These are phyloP conservation scores for Lycocerus yunnanus DNA, from an alignment of 2,888 invertebrate species.

Conservation along the genomic window DNA sequence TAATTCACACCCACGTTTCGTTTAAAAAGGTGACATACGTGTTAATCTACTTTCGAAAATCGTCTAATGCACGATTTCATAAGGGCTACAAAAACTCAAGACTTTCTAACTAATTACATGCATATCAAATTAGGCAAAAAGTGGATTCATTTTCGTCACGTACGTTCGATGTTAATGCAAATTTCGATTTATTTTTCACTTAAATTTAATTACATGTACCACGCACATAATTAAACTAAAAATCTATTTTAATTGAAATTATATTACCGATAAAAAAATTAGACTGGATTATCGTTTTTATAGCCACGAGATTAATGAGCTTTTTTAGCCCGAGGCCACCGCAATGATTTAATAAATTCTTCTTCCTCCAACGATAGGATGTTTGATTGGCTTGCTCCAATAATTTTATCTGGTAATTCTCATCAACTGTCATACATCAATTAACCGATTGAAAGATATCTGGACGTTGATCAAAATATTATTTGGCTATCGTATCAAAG, in stretches of 20 bases:
- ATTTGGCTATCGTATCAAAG: background rate
- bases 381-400: background rate
- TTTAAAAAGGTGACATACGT: background rate
- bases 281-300: background rate
- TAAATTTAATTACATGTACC: background rate
- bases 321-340: background rate
- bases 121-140: background rate
- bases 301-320: background rate
- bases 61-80: background rate
- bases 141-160: background rate
- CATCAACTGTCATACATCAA: background rate
- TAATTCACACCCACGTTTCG: background rate
- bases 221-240: background rate
- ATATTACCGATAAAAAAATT: background rate
- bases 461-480: background rate
- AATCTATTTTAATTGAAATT: background rate
- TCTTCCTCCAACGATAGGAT: background rate
- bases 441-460: background rate
- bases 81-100: slow-evolving; percentile 1
- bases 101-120: background rate
- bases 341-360: background rate
- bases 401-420: background rate
- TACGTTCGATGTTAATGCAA: background rate
- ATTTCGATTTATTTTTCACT: background rate
- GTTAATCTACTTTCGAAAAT: slow-evolving; percentile 7